Percentiles rank a stretch among this genome's conserved stretches.
These are phyloP conservation scores for Andrena flavipes DNA, from an alignment of 2,888 invertebrate genomes.

Conservation along the genomic window DNA sequence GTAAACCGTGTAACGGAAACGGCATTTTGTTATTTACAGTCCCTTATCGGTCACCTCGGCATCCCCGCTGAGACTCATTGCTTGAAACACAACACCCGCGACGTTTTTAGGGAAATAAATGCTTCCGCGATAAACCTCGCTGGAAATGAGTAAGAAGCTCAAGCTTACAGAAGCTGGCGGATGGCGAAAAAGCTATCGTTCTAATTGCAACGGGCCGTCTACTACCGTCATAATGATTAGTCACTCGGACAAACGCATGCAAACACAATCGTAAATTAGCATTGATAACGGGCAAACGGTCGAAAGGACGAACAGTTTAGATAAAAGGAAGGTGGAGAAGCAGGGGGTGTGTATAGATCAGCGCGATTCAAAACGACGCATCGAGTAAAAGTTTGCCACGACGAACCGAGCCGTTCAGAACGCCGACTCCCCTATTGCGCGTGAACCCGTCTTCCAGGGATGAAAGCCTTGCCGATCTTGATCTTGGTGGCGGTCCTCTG, in stretches of 20 bases:
- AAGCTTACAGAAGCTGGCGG: no score
- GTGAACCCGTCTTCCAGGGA: neutral
- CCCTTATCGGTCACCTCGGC: no score
- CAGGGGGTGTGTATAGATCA: neutral
- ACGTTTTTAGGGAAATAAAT: no score
- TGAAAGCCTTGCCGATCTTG: neutral
- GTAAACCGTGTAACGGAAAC: no score
- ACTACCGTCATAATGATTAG: neutral
- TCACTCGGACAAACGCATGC: neutral
- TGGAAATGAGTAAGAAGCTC: no score
- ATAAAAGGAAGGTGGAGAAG: neutral
- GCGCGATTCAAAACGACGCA: neutral
- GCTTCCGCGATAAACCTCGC: no score
- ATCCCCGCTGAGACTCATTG: no score
- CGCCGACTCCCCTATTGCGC: neutral
- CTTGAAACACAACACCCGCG: no score
- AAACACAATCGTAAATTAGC: slow-evolving; percentile 26
- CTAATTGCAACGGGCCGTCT: no score
- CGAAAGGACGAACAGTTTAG: neutral
- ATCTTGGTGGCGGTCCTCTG: neutral
- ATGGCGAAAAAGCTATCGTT: no score
- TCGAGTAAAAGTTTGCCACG: neutral
- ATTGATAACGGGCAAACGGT: slow-evolving; percentile 20
- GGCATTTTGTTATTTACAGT: no score
- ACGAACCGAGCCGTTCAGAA: neutral